Evolutionary conservation across 2,888 invertebrate genomes (phyloP).

Genomic region (Tetragonula carbonaria): DNA sequence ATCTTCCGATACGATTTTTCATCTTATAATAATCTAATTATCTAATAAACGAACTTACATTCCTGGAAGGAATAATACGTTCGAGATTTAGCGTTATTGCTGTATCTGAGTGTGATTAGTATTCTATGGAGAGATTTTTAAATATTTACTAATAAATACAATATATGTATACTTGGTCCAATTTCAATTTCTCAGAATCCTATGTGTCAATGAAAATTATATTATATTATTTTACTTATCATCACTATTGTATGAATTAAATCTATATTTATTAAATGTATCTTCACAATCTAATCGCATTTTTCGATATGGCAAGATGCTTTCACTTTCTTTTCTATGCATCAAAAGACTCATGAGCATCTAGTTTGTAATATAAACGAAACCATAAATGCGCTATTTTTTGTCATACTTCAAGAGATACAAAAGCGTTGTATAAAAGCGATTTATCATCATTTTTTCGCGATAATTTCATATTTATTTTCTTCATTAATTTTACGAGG

Average conservation of each 20-base stretch:
- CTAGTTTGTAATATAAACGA: constrained; percentile 16
- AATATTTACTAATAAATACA: constrained; percentile 15
- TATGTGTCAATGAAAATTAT: constrained; percentile 25
- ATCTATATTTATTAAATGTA: constrained; percentile 6
- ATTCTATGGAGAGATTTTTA: constrained; percentile 3
- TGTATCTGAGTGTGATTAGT: constrained; percentile 35
- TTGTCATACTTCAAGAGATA: background rate
- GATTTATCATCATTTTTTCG: constrained; percentile 15
- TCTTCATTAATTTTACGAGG: constrained; percentile 7
- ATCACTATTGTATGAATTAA: constrained; percentile 26
- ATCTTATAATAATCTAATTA: constrained; percentile 16
- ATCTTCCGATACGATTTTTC: constrained; percentile 43
- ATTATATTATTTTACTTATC: constrained; percentile 35
- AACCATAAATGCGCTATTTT: too few species aligned
- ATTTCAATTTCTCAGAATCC: background rate
- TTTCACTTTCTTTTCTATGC: constrained; percentile 5
- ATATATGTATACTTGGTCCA: constrained; percentile 12
- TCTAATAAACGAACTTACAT: constrained; percentile 37
- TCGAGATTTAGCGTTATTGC: constrained; percentile 37
- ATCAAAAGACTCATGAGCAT: constrained; percentile 9
- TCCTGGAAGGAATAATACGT: constrained; percentile 37
- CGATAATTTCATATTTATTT: constrained; percentile 16
- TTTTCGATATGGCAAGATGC: constrained; percentile 37
- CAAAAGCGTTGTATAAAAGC: constrained; percentile 3
- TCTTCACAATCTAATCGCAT: constrained; percentile 27